These are phyloP conservation scores for Anoura caudifer DNA, from an alignment of 2,113 vertebrate species.

Conservation along the genomic window DNA sequence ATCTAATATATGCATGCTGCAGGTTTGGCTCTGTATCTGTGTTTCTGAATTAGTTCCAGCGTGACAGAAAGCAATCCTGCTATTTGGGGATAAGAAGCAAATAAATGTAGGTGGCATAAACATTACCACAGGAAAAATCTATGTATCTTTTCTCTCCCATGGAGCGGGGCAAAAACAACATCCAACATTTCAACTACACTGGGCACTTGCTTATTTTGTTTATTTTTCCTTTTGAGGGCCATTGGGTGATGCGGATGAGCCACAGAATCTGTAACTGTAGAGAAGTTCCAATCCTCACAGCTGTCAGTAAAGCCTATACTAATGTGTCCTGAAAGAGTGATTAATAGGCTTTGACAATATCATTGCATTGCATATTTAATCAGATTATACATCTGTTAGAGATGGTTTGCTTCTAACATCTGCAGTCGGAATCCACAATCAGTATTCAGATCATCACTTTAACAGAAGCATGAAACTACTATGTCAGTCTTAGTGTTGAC, in stretches of 20 bases:
- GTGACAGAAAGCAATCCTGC: slow-evolving; percentile 24
- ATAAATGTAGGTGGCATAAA: neutral
- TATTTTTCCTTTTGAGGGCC: slow-evolving; percentile 44
- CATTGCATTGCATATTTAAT: slow-evolving; percentile 85
- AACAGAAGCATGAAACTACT: slow-evolving; percentile 51
- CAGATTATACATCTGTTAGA: slow-evolving; percentile 85
- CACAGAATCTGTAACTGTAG: slow-evolving; percentile 58
- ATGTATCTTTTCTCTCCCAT: neutral
- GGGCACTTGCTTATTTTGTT: neutral
- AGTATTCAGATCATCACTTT: slow-evolving; percentile 76
- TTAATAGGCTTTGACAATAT: slow-evolving; percentile 89
- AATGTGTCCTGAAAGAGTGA: slow-evolving; percentile 83
- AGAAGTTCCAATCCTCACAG: slow-evolving; percentile 76
- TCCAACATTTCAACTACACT: neutral
- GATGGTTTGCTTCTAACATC: slow-evolving; percentile 80
- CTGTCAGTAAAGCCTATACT: slow-evolving; percentile 79
- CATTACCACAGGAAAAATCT: neutral
- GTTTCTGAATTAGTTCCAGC: slow-evolving; percentile 34
- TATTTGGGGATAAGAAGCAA: slow-evolving; percentile 11
- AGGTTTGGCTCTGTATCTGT: neutral
- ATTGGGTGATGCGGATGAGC: slow-evolving; percentile 42
- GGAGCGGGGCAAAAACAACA: neutral
- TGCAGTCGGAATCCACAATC: slow-evolving; percentile 77
- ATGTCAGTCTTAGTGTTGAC: slow-evolving; percentile 26
- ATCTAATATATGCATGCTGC: slow-evolving; percentile 26